Base-by-base conservation (phyloP, 2,888 invertebrate species). In the Stegophylla sp. region DNA sequence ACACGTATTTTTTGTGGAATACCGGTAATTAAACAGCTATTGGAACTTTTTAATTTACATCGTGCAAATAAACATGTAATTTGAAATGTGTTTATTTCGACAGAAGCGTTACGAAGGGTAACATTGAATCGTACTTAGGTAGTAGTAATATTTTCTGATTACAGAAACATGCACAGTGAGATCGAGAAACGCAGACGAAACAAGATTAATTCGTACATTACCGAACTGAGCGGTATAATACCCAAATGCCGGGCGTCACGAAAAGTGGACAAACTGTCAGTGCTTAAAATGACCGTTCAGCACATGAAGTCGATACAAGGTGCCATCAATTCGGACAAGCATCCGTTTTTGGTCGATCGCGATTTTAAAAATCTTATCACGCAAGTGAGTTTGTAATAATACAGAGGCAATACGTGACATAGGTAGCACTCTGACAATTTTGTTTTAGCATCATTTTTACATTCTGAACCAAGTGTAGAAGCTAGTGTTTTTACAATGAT, bases 131-230 rank as follows among this genome's bases (percentile, higher is more conserved):
- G 34, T 3, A 7, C 34, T 34, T 34, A 34, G 4, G 7, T 7
- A 7, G 34, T 5, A 34, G 7, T 7, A 34, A 34, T 34, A 34
- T 34, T 51, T 67, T 45, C 67, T 74, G 79, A 83, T 85, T 86
- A 26, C 87, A 95, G 95, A 85, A 96, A 96, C 87, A 97, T 96
- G 87, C 97, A 97, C 88, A 96, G 96, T 87, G 96, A 97, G 88
- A 97, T 97, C 83, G 97, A 97, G 88, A 97, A 97, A 86, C 89
- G 96, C 0, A 89, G 97, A 0, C 90, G 97, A 45, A 96, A 97
- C 87, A 97, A 97, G 88, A 97, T 97, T 96, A 97, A 97, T 88
- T 94, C 93, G 0, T 96, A 96, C 87, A 97, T 97, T 84, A 91
- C 92, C 3, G 96, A 97, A 86, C 87, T 97, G 82, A 89, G 93